Evolutionary conservation across 1,140 invertebrate species (phyloP).

Genomic region (Lordiphosa collinella): DNA sequence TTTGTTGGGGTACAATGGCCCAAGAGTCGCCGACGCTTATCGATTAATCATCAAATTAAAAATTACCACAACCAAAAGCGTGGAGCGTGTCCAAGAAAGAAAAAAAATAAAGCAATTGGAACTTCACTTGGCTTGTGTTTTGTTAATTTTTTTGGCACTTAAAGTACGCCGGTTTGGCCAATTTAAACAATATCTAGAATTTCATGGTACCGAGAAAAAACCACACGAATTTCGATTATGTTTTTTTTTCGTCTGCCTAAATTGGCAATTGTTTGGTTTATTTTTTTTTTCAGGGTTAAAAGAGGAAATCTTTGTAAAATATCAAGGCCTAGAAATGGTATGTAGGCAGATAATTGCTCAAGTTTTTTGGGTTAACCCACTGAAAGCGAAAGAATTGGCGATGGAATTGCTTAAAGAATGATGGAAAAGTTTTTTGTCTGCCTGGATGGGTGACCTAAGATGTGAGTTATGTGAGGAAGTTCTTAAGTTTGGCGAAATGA

Average conservation of each 20-base stretch:
- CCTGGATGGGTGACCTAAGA: conserved; percentile 21
- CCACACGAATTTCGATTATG: conserved; percentile 50
- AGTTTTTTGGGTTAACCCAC: conserved; percentile 21
- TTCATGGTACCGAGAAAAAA: conserved; percentile 24
- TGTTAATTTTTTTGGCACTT: conserved; percentile 40
- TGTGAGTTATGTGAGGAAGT: conserved; percentile 20
- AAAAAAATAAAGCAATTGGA: conserved; percentile 29
- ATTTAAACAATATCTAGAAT: conserved; percentile 66
- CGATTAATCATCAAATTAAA: conserved; percentile 75
- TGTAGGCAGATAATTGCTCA: conserved; percentile 31
- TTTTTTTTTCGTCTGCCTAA: conserved; percentile 15
- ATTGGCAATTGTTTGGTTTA: conserved; percentile 30
- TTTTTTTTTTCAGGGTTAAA: conserved; percentile 25
- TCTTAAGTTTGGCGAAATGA: too few species aligned
- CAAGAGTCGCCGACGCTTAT: conserved; percentile 60
- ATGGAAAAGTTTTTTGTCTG: conserved; percentile 24
- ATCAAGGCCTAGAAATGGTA: conserved; percentile 6
- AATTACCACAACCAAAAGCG: conserved; percentile 67
- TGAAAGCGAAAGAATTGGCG: conserved; percentile 20
- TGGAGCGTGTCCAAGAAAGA: conserved; percentile 62
- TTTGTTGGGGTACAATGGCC: conserved; percentile 48
- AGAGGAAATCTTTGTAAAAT: conserved; percentile 11
- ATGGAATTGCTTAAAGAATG: conserved; percentile 5
- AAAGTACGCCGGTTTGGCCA: conserved; percentile 47
- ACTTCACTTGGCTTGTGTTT: conserved; percentile 12